Percentiles rank a stretch among this genome's conserved stretches.
These are phyloP conservation scores for Stichodactyla helianthus DNA, from an alignment of 64 coral and sea anemone genomes.

Conservation along the genomic window DNA sequence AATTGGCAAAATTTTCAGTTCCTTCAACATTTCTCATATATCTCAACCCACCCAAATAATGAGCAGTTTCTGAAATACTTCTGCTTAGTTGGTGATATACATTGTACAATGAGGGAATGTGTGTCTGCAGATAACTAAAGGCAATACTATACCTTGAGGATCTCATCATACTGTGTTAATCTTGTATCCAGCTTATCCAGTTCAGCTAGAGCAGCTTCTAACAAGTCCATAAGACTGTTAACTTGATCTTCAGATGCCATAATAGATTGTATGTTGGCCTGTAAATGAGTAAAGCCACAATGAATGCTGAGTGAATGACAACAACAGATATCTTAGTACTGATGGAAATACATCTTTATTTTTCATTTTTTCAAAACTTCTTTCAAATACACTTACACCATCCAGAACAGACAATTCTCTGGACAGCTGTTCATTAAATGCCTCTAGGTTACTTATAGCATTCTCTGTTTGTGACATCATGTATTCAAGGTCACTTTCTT, in stretches of 20 bases:
- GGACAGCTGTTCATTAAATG: conserved; percentile 92
- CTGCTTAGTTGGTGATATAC: too few relatives aligned
- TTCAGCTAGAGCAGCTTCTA: conserved; percentile 81
- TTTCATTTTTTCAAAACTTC: too few relatives aligned
- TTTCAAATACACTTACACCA: conserved; percentile 59
- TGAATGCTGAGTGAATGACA: not conserved
- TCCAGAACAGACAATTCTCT: conserved; percentile 86
- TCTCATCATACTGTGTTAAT: conserved; percentile 77
- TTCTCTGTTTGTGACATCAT: conserved; percentile 92
- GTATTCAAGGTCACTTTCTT: conserved; percentile 84
- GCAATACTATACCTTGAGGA: conserved; percentile 49
- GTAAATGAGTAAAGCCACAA: not conserved
- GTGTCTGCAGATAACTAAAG: not conserved
- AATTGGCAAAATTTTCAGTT: too few relatives aligned
- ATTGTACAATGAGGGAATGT: too few relatives aligned
- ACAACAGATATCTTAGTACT: too few relatives aligned
- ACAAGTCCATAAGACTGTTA: conserved; percentile 78
- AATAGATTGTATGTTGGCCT: conserved; percentile 97
- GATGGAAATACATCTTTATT: too few relatives aligned
- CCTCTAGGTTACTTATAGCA: conserved; percentile 93
- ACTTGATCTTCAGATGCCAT: conserved; percentile 98
- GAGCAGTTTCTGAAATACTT: too few relatives aligned
- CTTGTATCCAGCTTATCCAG: conserved; percentile 79
- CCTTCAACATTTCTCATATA: too few relatives aligned
- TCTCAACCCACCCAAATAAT: too few relatives aligned